Evolutionary conservation across 2,888 invertebrate species (phyloP).

Genomic region (Tipula lateralis): DNA sequence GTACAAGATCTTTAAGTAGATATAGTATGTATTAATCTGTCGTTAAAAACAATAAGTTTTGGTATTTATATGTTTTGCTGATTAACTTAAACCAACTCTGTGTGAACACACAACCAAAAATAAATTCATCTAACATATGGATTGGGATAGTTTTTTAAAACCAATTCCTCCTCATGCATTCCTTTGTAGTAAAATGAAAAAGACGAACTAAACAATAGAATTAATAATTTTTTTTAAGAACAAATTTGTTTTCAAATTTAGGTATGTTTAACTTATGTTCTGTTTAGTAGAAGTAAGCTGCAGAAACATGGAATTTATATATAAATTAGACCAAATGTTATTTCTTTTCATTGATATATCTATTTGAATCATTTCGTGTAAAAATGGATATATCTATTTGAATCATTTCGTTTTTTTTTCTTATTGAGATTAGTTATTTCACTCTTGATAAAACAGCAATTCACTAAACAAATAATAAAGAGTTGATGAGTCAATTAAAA

Average conservation of each 20-base stretch:
- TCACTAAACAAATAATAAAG: neutral
- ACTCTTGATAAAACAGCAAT: neutral
- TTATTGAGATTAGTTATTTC: neutral
- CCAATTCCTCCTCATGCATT: neutral
- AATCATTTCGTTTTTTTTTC: too few relatives aligned
- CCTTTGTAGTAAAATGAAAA: neutral
- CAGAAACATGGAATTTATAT: neutral
- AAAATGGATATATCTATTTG: neutral
- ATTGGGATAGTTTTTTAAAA: neutral
- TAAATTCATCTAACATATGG: neutral
- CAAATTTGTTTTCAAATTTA: neutral
- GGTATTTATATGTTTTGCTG: neutral
- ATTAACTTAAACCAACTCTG: neutral
- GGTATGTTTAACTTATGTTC: neutral
- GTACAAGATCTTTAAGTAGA: too few relatives aligned
- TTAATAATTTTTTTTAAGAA: slow-evolving; percentile 11
- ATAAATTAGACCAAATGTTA: slow-evolving; percentile 19
- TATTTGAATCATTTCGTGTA: neutral
- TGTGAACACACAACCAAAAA: neutral
- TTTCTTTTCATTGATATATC: neutral
- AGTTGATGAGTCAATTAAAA: neutral
- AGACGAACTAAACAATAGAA: neutral
- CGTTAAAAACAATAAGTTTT: neutral
- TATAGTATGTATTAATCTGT: too few relatives aligned
- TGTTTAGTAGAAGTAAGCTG: neutral